phyloP scores from a whole-genome alignment of 92 coral and sea anemone species.

The Porites cylindrica region DNA sequence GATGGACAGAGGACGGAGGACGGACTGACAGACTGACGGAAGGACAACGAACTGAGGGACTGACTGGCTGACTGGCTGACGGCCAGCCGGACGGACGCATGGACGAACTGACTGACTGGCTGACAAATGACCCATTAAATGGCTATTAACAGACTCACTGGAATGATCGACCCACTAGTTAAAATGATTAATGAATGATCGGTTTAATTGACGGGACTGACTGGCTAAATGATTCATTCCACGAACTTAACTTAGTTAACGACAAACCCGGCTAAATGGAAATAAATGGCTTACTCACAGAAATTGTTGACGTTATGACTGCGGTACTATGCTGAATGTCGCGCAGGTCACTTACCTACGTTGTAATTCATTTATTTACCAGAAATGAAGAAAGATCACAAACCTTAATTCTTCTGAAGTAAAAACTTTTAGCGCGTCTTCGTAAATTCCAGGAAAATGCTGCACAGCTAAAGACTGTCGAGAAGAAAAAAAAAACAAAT shows the following conservation, averaged over 20 bases:
- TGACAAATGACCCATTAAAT: background rate
- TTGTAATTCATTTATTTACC: background rate
- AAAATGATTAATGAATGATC: too few species aligned
- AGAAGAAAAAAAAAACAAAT: background rate
- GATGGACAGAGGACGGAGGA: background rate
- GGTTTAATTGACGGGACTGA: too few species aligned
- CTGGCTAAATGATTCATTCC: too few species aligned
- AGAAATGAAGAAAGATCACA: background rate
- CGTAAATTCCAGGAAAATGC: conserved; percentile 85
- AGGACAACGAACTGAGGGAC: background rate
- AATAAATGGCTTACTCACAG: too few species aligned
- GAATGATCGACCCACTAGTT: too few species aligned
- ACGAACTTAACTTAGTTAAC: too few species aligned
- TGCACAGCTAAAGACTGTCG: conserved; percentile 75
- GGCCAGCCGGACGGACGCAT: background rate
- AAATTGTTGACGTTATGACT: too few species aligned
- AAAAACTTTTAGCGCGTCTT: conserved; percentile 82
- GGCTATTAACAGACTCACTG: too few species aligned
- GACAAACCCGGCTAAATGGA: too few species aligned
- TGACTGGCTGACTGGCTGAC: background rate
- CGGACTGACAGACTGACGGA: background rate
- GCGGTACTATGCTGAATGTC: too few species aligned
- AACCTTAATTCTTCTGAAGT: conserved; percentile 86
- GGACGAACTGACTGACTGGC: background rate
- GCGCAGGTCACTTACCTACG: background rate